Evolutionary conservation across 2,113 vertebrate genomes (phyloP).

Genomic region (Lagopus muta): DNA sequence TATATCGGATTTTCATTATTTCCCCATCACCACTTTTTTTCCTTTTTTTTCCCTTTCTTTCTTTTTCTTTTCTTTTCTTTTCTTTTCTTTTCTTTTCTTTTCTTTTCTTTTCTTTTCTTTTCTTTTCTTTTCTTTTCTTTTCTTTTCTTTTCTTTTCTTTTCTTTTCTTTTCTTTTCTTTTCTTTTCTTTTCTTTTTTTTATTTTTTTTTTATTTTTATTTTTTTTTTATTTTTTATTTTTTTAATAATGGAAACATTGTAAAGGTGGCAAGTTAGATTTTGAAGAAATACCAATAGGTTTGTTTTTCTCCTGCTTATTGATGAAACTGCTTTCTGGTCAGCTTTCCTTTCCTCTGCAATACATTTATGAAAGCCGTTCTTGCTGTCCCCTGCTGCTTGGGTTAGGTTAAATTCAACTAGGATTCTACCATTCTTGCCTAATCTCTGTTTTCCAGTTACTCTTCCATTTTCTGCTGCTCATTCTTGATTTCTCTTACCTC

Average conservation of each 20-base stretch:
- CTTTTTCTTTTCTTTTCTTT: no score
- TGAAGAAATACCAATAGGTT: neutral
- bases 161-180: neutral
- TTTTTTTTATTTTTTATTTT: neutral
- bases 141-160: no score
- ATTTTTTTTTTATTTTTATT: neutral
- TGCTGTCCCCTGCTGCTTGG: neutral
- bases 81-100: no score
- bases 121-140: no score
- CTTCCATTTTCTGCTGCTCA: neutral
- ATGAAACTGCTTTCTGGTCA: neutral
- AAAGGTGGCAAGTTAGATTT: neutral
- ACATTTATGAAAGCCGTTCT: neutral
- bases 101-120: no score
- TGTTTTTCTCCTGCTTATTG: neutral
- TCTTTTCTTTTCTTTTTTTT: neutral
- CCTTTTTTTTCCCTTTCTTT: neutral
- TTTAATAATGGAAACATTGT: neutral
- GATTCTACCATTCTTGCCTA: neutral
- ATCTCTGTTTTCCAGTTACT: constrained; percentile 4
- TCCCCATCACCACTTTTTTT: neutral
- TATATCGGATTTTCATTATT: neutral
- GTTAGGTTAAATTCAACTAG: constrained; percentile 6
- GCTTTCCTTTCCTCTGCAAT: neutral
- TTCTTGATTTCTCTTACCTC: neutral